Conservation (phyloP, 2,113 vertebrate genomes). For the Otolemur garnettii region DNA sequence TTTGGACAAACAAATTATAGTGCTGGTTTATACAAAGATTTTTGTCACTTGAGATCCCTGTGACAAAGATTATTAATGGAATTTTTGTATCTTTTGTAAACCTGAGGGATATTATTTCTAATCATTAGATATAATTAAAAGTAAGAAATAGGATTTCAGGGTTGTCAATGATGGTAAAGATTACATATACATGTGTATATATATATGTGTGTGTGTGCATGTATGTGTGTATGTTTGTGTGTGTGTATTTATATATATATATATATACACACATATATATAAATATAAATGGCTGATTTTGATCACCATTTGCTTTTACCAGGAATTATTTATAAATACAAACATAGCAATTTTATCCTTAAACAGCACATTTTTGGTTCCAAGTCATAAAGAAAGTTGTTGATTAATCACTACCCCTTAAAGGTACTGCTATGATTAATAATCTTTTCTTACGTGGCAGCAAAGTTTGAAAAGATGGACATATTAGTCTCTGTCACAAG, state of each 20-base stretch:
- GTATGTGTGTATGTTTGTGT: not conserved
- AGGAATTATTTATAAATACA: constrained; percentile 15
- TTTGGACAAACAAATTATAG: not conserved
- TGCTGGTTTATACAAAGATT: not conserved
- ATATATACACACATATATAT: accelerated
- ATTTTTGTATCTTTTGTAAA: not conserved
- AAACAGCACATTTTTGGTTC: not conserved
- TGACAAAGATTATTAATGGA: not conserved
- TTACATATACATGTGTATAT: not conserved
- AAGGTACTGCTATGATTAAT: not conserved
- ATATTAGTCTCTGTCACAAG: not conserved
- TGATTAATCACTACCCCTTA: not conserved
- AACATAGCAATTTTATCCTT: not conserved
- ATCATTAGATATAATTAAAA: not conserved
- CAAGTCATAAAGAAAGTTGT: not conserved
- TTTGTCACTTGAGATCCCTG: not conserved
- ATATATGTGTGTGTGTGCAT: accelerated
- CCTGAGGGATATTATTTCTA: not conserved
- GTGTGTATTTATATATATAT: not conserved
- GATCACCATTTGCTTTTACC: not conserved
- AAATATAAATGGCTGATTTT: not conserved
- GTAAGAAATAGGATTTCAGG: not conserved
- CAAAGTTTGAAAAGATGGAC: not conserved
- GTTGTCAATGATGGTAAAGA: not conserved
- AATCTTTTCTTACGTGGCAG: not conserved